Conservation (phyloP, 2,888 invertebrate genomes). For the Campoplex nolae region DNA sequence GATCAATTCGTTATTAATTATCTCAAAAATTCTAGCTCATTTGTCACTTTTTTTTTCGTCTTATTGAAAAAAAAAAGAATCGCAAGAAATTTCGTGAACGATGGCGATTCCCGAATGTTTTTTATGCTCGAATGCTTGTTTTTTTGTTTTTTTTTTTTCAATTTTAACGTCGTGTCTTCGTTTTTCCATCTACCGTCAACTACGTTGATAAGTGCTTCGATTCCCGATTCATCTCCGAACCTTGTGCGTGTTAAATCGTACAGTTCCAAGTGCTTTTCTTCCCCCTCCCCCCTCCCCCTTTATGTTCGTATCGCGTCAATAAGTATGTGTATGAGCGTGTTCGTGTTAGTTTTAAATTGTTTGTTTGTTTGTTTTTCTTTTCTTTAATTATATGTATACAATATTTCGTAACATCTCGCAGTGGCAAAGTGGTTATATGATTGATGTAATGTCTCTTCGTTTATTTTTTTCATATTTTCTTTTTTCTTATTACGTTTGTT, state of each 20-base stretch:
- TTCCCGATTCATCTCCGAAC: conserved; percentile 52
- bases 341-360: conserved; percentile 53
- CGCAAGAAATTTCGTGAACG: not conserved
- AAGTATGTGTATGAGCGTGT: conserved; percentile 52
- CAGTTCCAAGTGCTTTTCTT: conserved; percentile 58
- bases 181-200: not conserved
- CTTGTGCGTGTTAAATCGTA: conserved; percentile 54
- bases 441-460: conserved; percentile 62
- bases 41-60: not conserved
- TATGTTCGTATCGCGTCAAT: conserved; percentile 53
- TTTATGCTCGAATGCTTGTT: not conserved
- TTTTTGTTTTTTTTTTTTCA: not conserved
- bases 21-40: conserved; percentile 34
- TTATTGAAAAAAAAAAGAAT: not conserved
- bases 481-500: not conserved
- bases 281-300: not conserved
- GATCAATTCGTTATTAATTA: conserved; percentile 30
- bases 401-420: conserved; percentile 68
- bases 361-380: not conserved
- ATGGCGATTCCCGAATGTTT: not conserved
- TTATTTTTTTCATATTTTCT: conserved; percentile 31
- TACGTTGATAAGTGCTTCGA: conserved; percentile 21
- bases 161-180: not conserved
- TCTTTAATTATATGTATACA: conserved; percentile 69
- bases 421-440: conserved; percentile 68